These are phyloP conservation scores for Pyrrhosoma nymphula DNA, from an alignment of 2,888 invertebrate species.

Conservation along the genomic window DNA sequence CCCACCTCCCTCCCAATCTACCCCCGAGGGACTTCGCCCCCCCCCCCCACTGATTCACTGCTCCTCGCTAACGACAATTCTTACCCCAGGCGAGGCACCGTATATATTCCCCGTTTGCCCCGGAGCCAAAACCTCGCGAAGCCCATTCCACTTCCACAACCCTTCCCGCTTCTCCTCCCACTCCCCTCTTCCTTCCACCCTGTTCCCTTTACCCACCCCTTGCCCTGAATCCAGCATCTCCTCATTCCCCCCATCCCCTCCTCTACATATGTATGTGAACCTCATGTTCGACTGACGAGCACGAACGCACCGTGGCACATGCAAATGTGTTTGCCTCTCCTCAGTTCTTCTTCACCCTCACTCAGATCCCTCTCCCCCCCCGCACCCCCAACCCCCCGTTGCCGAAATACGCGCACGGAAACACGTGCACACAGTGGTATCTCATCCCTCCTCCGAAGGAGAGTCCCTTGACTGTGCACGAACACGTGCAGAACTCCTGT, in stretches of 20 bases:
- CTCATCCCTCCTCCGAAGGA: too few relatives aligned
- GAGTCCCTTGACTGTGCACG: too few relatives aligned
- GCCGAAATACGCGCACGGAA: neutral
- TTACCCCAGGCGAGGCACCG: constrained; percentile 42
- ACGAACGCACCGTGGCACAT: too few relatives aligned
- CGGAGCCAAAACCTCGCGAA: constrained; percentile 46
- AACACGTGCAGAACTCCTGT: too few relatives aligned
- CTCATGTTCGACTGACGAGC: too few relatives aligned
- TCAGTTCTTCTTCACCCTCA: neutral
- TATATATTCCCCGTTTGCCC: constrained; percentile 32
- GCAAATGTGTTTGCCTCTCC: too few relatives aligned
- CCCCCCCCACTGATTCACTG: neutral
- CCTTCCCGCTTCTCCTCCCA: neutral
- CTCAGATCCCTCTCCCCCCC: too few relatives aligned
- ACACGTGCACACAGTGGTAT: too few relatives aligned
- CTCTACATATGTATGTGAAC: too few relatives aligned
- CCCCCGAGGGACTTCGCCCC: neutral
- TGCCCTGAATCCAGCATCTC: too few relatives aligned
- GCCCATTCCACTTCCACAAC: neutral
- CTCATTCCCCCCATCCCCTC: too few relatives aligned
- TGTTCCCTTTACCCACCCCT: too few relatives aligned
- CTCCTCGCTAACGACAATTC: constrained; percentile 60
- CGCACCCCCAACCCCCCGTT: neutral
- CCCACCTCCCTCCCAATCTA: neutral
- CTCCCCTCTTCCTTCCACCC: neutral